Evolutionary conservation across 2,797 vertebrate genomes (phyloP), one percentile per base, ranked within the genome.

Genomic region (Alosa sapidissima): DNA sequence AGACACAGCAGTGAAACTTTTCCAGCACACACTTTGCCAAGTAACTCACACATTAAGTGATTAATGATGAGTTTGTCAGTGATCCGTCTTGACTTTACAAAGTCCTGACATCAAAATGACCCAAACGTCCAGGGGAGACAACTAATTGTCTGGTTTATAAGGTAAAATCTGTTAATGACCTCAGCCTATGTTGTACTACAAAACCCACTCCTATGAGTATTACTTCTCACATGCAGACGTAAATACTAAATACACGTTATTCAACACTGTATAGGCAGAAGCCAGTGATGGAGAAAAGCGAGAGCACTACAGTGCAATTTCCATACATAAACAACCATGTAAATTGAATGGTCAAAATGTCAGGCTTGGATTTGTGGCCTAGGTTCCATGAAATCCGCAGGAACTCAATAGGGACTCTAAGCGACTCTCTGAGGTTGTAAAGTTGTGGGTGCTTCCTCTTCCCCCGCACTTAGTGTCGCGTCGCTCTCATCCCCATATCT

Each of bases 41-140:
- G 41, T 78, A 78, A 78, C 72, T 47, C 72, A 78, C 72, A 78
- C 72, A 78, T 47, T 78, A 19, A 78, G 5, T 45, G 36, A 78
- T 21, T 78, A 62, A 62, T 24, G 16, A 78, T 45, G 3, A 78
- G 16, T 8, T 41, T 78, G 72, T 78, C 41, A 47, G 41, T 45
- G 41, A 45, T 7, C 5, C 45, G 14, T 45, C 72, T 41, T 47
- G 72, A 47, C 65, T 72, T 72, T 36, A 11, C 13, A 5, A 72
- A 72, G 28, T 68, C 36, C 16, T 78, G 72, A 78, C 41, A 78
- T 78, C 72, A 19, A 21, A 47, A 78, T 78, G 72, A 78, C 72
- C 14, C 6, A 47, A 45, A 45, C 21, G 8, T 78, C 72, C 36
- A 75, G 21, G 14, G 14, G 41, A 45, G 72, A 36, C 41, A 78